Evolutionary conservation across 2,888 invertebrate genomes (phyloP), one percentile per base, ranked within the genome.

Genomic region (Orchesella flavescens): DNA sequence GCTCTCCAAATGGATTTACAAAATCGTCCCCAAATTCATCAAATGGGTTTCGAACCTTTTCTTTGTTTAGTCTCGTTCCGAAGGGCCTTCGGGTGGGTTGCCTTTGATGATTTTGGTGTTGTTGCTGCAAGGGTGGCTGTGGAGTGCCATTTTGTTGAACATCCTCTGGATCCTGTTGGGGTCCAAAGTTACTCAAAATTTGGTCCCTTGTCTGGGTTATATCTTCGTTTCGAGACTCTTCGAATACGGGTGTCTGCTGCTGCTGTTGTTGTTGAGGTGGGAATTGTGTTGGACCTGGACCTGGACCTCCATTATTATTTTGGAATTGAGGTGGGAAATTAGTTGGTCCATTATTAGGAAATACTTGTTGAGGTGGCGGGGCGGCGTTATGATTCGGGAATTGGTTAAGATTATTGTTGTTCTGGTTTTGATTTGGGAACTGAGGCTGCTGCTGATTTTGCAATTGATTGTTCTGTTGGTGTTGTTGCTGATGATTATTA

Each of bases 191-290:
- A 21, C 73, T 72, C 21, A 83, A 15, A 23, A 75, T 75, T 53
- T 82, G 75, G 4, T 82, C 74, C 17, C 63, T 74, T 4, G 75
- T 72, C 17, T 75, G 83, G 43, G 74, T 81, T n/a, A 81, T 53
- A 21, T 65, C 65, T 1, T 66, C 66, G 23, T 76, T 55, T n/a
- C 66, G 21, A 21, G 66, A 66, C n/a, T 76, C 76, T 15, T 76
- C 66, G 9, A 34, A 75, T 43, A 68, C 57, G 15, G 23, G 10
- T 1, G 53, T 15, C 1, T 17, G 69, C 10, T 1, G 23, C 13
- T 66, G 43, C 5, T 63, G 23, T 23, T 63, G 63, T 4, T 12
- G 2, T 34, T 34, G 34, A 34, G 34, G 4, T 15, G 17, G 53
- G 53, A 15, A 53, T 53, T 15, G 53, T 2, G 53, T 17, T 5